Evolutionary conservation across 2,113 vertebrate genomes (phyloP).

Genomic region (Xenopus borealis): DNA sequence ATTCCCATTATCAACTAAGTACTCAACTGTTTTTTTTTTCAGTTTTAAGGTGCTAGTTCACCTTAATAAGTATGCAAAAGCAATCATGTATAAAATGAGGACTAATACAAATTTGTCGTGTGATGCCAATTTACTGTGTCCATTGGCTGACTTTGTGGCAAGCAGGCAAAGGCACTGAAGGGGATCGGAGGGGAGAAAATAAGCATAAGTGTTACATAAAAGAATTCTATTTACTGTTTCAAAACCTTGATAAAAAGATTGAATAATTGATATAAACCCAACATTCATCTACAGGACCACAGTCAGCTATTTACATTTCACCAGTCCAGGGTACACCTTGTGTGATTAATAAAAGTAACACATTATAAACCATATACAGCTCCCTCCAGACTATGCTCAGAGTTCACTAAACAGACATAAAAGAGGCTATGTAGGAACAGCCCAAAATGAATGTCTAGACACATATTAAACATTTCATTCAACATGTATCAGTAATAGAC

Average conservation of each 20-base stretch:
- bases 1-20: too few species aligned
- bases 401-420: slow-evolving; percentile 4
- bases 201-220: too few species aligned
- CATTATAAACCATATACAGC: slow-evolving; percentile 10
- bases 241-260: neutral
- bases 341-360: neutral
- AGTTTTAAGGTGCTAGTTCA: too few species aligned
- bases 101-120: too few species aligned
- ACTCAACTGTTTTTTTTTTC: too few species aligned
- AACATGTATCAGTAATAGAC: slow-evolving; percentile 1
- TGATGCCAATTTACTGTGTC: too few species aligned
- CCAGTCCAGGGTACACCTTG: neutral
- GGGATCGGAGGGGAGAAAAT: too few species aligned
- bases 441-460: slow-evolving; percentile 28
- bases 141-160: too few species aligned
- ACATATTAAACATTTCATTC: slow-evolving; percentile 19
- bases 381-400: neutral
- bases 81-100: too few species aligned
- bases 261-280: neutral
- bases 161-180: too few species aligned
- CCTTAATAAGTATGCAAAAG: too few species aligned
- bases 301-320: neutral
- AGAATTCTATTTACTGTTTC: too few species aligned
- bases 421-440: slow-evolving; percentile 6
- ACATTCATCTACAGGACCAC: neutral